phyloP scores from a whole-genome alignment of 1,140 invertebrate species.

The Nasonia giraulti region DNA sequence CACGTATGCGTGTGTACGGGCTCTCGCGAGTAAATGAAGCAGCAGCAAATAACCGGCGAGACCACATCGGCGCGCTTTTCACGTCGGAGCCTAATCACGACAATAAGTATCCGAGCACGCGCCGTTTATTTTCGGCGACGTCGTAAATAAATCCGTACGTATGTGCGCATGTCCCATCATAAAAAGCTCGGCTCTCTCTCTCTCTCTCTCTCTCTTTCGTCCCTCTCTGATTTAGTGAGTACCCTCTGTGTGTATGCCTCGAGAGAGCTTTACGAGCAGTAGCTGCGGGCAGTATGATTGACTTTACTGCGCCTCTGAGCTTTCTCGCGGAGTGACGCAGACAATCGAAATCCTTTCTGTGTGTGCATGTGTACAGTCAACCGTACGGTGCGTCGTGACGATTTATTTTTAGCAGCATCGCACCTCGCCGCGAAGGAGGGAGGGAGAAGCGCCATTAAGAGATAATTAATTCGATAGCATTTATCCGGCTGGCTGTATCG shows the following conservation, averaged over 20 bases:
- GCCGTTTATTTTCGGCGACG: conserved; percentile 16
- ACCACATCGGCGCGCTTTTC: conserved; percentile 24
- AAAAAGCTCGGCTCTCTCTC: conserved; percentile 10
- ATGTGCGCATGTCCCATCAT: background rate
- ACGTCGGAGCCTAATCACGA: conserved; percentile 45
- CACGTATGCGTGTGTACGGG: background rate
- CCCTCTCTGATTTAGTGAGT: conserved; percentile 43
- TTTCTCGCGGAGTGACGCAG: background rate
- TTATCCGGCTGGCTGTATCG: conserved; percentile 26
- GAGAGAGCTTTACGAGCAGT: conserved; percentile 33
- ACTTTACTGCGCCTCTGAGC: background rate
- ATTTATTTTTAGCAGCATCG: background rate
- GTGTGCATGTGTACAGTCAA: background rate
- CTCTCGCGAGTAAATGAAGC: conserved; percentile 29
- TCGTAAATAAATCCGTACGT: conserved; percentile 35
- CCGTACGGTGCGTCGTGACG: background rate
- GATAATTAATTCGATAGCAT: conserved; percentile 54
- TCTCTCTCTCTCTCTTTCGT: background rate
- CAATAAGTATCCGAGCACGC: conserved; percentile 42
- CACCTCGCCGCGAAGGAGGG: background rate
- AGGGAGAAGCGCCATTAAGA: conserved; percentile 42
- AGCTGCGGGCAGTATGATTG: conserved; percentile 13
- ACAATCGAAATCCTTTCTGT: background rate
- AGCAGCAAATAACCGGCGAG: conserved; percentile 42
- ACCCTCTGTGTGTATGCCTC: background rate